phyloP scores from a whole-genome alignment of 2,113 vertebrate genomes.

The Dasyornis broadbenti region DNA sequence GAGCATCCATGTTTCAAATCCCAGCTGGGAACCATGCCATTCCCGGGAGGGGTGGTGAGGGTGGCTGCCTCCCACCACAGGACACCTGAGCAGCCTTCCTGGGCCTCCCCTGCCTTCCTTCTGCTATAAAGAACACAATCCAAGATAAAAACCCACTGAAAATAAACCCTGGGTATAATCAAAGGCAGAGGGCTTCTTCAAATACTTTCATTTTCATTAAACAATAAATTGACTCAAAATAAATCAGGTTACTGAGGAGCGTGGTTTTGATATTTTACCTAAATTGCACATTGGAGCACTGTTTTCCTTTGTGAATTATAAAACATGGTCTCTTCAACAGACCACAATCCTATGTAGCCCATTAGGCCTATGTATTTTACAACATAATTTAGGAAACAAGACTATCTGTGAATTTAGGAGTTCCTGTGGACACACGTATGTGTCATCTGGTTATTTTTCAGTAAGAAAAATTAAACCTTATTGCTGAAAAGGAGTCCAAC shows the following conservation, averaged over 20 bases:
- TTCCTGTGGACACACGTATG: neutral
- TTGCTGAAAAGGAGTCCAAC: neutral
- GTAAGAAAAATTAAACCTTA: neutral
- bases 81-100: neutral
- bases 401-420: neutral
- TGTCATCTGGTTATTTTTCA: neutral
- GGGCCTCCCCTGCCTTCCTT: accelerated
- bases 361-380: accelerated
- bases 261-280: neutral
- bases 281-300: neutral
- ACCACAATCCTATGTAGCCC: neutral
- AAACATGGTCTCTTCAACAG: neutral
- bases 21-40: neutral
- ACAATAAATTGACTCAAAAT: neutral
- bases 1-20: neutral
- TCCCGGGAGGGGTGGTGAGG: accelerated
- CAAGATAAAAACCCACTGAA: neutral
- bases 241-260: neutral
- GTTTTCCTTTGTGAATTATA: neutral
- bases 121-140: neutral
- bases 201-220: neutral
- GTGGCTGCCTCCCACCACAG: neutral
- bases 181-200: neutral
- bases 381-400: neutral
- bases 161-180: neutral